Conservation (phyloP, 2,797 vertebrate genomes). For the Tolypeutes matacus region DNA sequence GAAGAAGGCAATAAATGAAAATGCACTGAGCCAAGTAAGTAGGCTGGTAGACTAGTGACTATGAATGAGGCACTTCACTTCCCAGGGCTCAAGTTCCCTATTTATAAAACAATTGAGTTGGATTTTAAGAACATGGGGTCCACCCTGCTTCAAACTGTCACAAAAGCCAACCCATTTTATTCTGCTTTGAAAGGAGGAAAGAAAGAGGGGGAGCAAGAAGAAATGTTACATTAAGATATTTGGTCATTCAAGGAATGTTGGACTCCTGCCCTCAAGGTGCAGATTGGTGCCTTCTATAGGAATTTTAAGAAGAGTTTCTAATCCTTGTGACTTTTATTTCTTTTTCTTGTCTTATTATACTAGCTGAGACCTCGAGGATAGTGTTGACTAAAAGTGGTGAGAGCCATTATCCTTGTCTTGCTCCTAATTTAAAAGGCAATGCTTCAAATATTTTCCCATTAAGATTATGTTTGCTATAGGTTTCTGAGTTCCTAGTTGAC, state of each 20-base stretch:
- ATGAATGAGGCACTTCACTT: not conserved
- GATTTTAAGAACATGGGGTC: too few relatives aligned
- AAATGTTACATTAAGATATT: not conserved
- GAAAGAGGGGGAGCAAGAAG: not conserved
- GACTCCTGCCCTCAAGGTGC: not conserved
- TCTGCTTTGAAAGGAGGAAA: not conserved
- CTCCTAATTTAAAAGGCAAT: not conserved
- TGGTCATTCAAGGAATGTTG: not conserved
- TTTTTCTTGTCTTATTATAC: not conserved
- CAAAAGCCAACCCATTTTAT: too few relatives aligned
- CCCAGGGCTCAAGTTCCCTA: not conserved
- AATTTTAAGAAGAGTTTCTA: not conserved
- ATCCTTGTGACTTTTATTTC: not conserved
- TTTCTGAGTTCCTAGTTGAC: not conserved
- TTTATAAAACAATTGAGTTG: not conserved
- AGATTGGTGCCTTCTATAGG: too few relatives aligned
- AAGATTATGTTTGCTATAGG: not conserved
- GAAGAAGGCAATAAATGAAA: slow-evolving; percentile 51
- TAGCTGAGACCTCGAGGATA: not conserved
- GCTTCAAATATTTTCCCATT: not conserved
- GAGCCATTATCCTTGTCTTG: not conserved
- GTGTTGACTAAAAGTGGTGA: not conserved
- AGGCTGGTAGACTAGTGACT: not conserved
- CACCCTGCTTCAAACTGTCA: too few relatives aligned
- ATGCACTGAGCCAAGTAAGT: not conserved